Percentiles rank a stretch among this genome's conserved stretches.
These are phyloP conservation scores for Saccopteryx leptura DNA, from an alignment of 2,113 vertebrate genomes.

Conservation along the genomic window DNA sequence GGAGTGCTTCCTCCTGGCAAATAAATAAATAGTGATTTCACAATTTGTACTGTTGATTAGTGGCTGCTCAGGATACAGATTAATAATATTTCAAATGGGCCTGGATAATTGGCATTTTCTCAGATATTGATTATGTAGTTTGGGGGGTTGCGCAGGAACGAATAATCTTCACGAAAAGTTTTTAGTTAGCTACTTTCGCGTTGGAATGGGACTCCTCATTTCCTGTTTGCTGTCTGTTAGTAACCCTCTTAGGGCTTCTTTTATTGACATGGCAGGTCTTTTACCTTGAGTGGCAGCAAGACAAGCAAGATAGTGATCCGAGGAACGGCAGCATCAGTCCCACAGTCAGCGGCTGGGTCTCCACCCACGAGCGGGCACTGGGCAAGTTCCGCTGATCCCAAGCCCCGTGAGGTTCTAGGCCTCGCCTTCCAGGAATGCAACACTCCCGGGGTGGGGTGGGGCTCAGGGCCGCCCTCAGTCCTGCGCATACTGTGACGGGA, in stretches of 20 bases:
- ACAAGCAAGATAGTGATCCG: not conserved
- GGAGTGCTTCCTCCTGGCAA: conserved; percentile 67
- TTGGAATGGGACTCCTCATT: not conserved
- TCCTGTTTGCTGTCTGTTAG: not conserved
- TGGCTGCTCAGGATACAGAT: conserved; percentile 69
- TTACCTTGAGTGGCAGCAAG: not conserved
- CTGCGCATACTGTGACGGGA: rapidly evolving
- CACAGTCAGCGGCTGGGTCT: not conserved
- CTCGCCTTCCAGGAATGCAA: not conserved
- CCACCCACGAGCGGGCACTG: rapidly evolving
- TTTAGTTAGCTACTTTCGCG: not conserved
- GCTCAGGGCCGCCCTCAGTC: rapidly evolving
- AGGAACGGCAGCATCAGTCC: rapidly evolving
- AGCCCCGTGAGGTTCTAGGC: not conserved
- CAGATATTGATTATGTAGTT: conserved; percentile 73
- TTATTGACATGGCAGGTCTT: not conserved
- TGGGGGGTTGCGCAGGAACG: conserved; percentile 50
- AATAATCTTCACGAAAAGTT: conserved; percentile 56
- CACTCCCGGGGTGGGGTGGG: not conserved
- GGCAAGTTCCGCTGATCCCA: not conserved
- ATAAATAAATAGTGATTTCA: conserved; percentile 78
- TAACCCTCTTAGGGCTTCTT: not conserved
- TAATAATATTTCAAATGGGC: conserved; percentile 73
- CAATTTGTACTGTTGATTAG: conserved; percentile 77
- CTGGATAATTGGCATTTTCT: conserved; percentile 75